phyloP scores from a whole-genome alignment of 2,113 vertebrate species.

The Phainopepla nitens region DNA sequence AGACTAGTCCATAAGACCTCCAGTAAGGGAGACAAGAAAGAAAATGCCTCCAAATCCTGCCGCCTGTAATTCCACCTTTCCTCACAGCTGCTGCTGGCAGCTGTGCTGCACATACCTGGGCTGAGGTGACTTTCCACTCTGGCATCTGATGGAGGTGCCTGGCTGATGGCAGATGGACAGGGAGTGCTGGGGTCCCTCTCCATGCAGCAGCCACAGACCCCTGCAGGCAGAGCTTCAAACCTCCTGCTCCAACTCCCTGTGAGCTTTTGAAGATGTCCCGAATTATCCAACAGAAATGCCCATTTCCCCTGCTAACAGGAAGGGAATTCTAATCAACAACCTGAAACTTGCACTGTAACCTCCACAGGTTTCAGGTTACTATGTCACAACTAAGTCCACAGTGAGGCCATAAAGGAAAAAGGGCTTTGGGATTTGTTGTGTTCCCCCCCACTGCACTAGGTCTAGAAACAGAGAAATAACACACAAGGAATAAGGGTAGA shows the following conservation, averaged over 20 bases:
- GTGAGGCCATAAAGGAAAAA: not conserved
- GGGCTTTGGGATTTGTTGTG: not conserved
- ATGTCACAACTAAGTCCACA: not conserved
- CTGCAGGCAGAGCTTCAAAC: not conserved
- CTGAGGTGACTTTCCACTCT: not conserved
- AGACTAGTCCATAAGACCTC: not conserved
- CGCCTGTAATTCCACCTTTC: not conserved
- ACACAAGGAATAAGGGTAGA: not conserved
- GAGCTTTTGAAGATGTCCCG: not conserved
- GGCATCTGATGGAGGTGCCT: not conserved
- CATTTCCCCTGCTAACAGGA: not conserved
- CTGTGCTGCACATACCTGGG: not conserved
- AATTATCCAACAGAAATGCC: not conserved
- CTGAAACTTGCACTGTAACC: not conserved
- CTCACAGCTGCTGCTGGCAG: not conserved
- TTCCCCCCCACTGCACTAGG: fast-evolving
- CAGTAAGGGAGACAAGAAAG: not conserved
- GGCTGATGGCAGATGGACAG: not conserved
- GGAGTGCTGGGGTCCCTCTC: not conserved
- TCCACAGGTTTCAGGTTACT: not conserved
- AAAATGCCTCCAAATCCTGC: not conserved
- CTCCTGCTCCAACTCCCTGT: not conserved
- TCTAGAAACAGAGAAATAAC: not conserved
- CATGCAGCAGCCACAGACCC: not conserved
- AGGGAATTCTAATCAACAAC: not conserved